Conservation (phyloP, 2,113 vertebrate species). For the Dicrurus megarhynchus region DNA sequence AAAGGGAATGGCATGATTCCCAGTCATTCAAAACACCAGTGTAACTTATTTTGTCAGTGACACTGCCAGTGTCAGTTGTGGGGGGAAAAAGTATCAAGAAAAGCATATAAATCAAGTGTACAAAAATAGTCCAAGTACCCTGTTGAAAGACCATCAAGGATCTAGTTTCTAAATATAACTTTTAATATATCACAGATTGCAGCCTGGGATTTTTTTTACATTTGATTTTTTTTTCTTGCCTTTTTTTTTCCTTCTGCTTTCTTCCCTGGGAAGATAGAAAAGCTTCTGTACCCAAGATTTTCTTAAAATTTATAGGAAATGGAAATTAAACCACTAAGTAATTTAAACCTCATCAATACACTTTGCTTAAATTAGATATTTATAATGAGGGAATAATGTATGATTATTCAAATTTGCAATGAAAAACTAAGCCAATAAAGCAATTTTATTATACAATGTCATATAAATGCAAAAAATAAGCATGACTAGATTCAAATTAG, state of each 20-base stretch:
- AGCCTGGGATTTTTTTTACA: not conserved
- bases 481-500: not conserved
- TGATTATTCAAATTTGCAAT: not conserved
- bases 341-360: constrained; percentile 5
- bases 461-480: not conserved
- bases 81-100: not conserved
- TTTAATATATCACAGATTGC: not conserved
- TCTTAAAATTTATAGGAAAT: not conserved
- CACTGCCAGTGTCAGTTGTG: not conserved
- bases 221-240: not conserved
- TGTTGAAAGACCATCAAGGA: not conserved
- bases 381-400: not conserved
- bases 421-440: not conserved
- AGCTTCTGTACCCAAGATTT: not conserved
- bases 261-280: not conserved
- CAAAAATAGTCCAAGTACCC: not conserved
- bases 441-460: not conserved
- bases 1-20: not conserved
- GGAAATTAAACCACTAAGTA: not conserved
- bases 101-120: not conserved
- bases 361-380: not conserved
- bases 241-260: not conserved
- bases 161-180: not conserved
- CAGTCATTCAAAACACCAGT: not conserved
- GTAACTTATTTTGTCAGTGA: not conserved